Base-by-base conservation (phyloP, 1,140 invertebrate species). In the Drosophila pachea region DNA sequence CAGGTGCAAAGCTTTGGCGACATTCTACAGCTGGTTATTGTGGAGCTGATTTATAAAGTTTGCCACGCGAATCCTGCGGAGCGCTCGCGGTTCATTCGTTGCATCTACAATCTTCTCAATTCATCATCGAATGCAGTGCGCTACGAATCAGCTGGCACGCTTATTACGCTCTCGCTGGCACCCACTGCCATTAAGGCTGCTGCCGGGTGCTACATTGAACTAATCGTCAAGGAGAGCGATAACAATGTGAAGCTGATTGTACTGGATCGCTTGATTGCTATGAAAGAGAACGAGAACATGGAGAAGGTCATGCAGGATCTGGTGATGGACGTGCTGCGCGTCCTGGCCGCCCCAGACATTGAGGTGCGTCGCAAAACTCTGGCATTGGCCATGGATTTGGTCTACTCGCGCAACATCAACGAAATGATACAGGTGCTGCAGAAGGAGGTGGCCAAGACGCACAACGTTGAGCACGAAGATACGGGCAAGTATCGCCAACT, bases 161-260 rank as follows among this genome's bases (percentile, higher is more conserved):
- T 99, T n/a, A 96, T 99, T n/a, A 99, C 98, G 1, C 91, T 99
- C 8, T 99, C 97, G 2, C 96, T 93, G 89, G 98, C 97, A 1
- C 98, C 98, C 4, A 97, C 98, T 16, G 98, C 98, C 7, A 96
- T 99, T 68, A 98, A 98, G 93, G 97, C 98, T 32, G 98, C 98
- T 31, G 98, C 98, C 9, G 95, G 94, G 35, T 98, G 97, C 90
- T 99, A 99, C 90, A 99, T 99, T 84, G 98, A 99, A 87, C 91
- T 99, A 66, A 97, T 99, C 68, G 95, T 99, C 4, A 99, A 99
- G 91, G 98, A 99, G 90, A 99, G 97, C 90, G 99, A 99, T 89
- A 99, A 99, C 90, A 99, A 99, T 92, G 98, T 99, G 0, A 99
- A 99, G 91, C 91, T 99, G 48, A 99, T 99, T 79, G 98, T 99